Conservation (phyloP, 1,140 invertebrate genomes). For the Samia ricini region DNA sequence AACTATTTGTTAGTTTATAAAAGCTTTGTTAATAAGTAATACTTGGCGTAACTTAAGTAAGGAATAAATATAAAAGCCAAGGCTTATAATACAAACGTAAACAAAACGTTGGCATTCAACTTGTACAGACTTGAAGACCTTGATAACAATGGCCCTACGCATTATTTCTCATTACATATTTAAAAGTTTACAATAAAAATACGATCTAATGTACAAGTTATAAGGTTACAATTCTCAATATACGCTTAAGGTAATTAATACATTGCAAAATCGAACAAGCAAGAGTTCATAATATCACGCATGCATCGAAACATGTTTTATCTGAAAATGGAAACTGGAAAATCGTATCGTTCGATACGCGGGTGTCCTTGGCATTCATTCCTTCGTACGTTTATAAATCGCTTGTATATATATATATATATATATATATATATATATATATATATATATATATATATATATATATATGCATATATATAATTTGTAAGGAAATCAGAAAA, state of each 20-base stretch:
- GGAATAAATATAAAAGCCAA: background rate
- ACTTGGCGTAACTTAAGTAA: background rate
- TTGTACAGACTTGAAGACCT: slow-evolving; percentile 39
- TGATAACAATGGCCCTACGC: slow-evolving; percentile 35
- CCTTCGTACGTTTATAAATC: no score
- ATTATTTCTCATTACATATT: slow-evolving; percentile 9
- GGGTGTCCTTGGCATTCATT: slow-evolving; percentile 60
- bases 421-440: no score
- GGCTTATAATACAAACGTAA: slow-evolving; percentile 29
- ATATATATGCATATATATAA: no score
- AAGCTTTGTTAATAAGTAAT: background rate
- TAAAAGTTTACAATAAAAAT: slow-evolving; percentile 8
- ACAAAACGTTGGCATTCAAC: slow-evolving; percentile 50
- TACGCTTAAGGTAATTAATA: background rate
- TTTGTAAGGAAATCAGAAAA: no score
- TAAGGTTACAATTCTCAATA: slow-evolving; percentile 4
- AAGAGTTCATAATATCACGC: slow-evolving; percentile 8
- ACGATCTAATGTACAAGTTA: background rate
- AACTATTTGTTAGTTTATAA: no score
- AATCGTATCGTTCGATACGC: slow-evolving; percentile 39
- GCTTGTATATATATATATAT: no score
- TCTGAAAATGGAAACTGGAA: slow-evolving; percentile 71
- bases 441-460: no score
- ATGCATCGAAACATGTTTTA: slow-evolving; percentile 51
- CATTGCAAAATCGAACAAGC: background rate